Conservation (phyloP, 2,888 invertebrate genomes). For the Aphidius colemani region DNA sequence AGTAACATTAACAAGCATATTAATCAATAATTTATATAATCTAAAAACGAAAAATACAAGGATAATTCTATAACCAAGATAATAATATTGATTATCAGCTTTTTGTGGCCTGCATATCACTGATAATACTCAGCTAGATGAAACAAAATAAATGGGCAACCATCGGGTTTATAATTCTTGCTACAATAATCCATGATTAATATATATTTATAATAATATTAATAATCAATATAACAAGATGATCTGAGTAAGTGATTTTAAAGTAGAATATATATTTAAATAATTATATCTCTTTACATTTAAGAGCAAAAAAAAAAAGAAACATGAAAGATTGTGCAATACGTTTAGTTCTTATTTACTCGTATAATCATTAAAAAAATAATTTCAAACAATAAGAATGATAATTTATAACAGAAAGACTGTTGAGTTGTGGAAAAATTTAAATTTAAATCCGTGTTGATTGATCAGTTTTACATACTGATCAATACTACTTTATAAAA, state of each 20-base stretch:
- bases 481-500: too few relatives aligned
- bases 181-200: not conserved
- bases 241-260: constrained; percentile 6
- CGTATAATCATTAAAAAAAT: not conserved
- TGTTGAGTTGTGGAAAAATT: constrained; percentile 36
- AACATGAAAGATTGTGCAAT: constrained; percentile 5
- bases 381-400: not conserved
- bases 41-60: too few relatives aligned
- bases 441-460: too few relatives aligned
- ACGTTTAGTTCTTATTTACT: not conserved
- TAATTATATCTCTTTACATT: constrained; percentile 27
- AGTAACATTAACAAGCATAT: constrained; percentile 31
- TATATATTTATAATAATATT: not conserved
- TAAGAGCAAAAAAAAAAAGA: constrained; percentile 2
- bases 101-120: constrained; percentile 7
- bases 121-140: constrained; percentile 24
- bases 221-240: not conserved
- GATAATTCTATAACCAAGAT: too few relatives aligned
- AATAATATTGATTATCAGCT: too few relatives aligned
- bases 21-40: not conserved
- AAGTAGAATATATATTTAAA: constrained; percentile 28
- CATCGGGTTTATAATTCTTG: not conserved
- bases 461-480: too few relatives aligned
- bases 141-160: constrained; percentile 5
- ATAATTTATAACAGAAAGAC: constrained; percentile 37